Conservation (phyloP, 1,140 invertebrate species). For the Pseudomyrmex cubaensis region DNA sequence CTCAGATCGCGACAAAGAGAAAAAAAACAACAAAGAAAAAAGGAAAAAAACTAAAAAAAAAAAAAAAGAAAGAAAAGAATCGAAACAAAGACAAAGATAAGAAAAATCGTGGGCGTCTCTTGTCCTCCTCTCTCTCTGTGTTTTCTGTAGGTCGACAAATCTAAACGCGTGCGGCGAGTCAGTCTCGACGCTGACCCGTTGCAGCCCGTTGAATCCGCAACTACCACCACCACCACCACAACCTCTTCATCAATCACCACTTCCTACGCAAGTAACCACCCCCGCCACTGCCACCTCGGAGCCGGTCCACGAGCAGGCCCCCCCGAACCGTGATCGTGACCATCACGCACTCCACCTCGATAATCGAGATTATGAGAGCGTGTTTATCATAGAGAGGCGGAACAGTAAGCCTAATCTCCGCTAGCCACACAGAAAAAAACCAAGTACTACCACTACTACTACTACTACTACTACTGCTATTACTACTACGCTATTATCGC, state of each 20-base stretch:
- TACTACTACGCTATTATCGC: constrained; percentile 54
- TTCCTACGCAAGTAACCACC: constrained; percentile 86
- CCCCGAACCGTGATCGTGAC: constrained; percentile 85
- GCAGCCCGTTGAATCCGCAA: constrained; percentile 86
- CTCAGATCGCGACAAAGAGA: constrained; percentile 9
- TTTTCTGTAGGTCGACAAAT: constrained; percentile 86
- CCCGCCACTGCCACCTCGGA: constrained; percentile 83
- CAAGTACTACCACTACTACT: constrained; percentile 75
- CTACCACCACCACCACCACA: constrained; percentile 84
- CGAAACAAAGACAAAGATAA: constrained; percentile 51
- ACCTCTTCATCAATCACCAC: constrained; percentile 85
- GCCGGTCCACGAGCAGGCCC: constrained; percentile 83
- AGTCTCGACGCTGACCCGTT: constrained; percentile 86
- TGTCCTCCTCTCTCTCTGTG: constrained; percentile 82
- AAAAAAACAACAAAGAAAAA: too few relatives aligned
- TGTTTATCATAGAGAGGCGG: constrained; percentile 91
- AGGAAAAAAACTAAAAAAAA: too few relatives aligned
- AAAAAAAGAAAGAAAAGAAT: not conserved
- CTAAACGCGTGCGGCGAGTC: constrained; percentile 86
- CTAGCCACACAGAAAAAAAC: constrained; percentile 79
- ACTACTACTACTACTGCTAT: constrained; percentile 63
- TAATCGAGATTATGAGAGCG: constrained; percentile 90
- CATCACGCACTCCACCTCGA: constrained; percentile 85
- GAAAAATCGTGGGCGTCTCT: constrained; percentile 78
- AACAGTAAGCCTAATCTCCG: constrained; percentile 88